Conservation (phyloP, 2,113 vertebrate species). For the Oreotrochilus melanogaster region DNA sequence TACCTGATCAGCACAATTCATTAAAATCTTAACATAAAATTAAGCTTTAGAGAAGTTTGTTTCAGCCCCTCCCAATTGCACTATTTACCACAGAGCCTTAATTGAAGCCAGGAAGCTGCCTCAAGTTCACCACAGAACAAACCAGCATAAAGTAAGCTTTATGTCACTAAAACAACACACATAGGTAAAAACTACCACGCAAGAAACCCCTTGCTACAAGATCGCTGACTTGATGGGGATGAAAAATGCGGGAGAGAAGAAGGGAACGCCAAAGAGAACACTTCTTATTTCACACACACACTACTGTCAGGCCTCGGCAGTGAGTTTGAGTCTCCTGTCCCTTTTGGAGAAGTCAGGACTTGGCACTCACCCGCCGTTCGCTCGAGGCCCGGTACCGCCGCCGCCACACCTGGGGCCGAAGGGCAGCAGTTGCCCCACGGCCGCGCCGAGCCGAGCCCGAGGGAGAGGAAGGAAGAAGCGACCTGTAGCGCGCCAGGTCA, state of each 20-base stretch:
- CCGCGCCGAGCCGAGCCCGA: not conserved
- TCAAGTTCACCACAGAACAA: not conserved
- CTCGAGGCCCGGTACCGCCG: not conserved
- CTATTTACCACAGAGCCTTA: not conserved
- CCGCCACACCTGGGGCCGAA: not conserved
- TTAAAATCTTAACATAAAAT: not conserved
- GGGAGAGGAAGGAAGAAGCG: not conserved
- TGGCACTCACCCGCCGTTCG: accelerated
- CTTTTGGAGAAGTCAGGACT: accelerated
- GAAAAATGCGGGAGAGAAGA: not conserved
- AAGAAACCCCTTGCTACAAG: not conserved
- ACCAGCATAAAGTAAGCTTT: not conserved
- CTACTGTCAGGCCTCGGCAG: not conserved
- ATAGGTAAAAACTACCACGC: accelerated
- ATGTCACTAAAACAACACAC: not conserved
- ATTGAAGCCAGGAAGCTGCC: not conserved
- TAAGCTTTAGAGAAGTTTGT: not conserved
- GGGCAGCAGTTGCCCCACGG: not conserved
- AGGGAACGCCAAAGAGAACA: too few species aligned
- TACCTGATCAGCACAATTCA: not conserved
- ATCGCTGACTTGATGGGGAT: accelerated
- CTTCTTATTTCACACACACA: too few species aligned
- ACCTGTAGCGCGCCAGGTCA: slow-evolving; percentile 30
- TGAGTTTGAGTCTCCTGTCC: accelerated
- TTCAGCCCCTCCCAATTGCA: not conserved